A percentile compares a stretch with the other conserved stretches of the same genome.
Conservation (phyloP, 2,888 invertebrate genomes). For the Cataglyphis livida region DNA sequence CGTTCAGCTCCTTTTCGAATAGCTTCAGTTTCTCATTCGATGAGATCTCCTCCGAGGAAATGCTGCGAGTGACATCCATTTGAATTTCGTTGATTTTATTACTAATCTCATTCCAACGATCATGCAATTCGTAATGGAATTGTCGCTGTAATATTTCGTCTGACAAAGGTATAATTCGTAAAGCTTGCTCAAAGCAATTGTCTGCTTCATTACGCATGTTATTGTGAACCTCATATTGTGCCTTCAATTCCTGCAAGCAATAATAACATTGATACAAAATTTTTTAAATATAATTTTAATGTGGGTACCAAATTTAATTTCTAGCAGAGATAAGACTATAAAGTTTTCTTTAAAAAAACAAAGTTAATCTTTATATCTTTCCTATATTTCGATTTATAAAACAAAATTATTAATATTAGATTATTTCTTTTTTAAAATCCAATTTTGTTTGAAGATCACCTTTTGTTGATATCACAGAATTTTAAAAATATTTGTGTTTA, state of each 20-base stretch:
- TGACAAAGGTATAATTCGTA: slow-evolving; percentile 92
- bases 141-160: slow-evolving; percentile 94
- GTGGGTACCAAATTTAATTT: not conserved
- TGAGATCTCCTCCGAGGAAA: slow-evolving; percentile 91
- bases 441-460: not conserved
- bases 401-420: not conserved
- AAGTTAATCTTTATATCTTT: not conserved
- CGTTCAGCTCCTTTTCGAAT: slow-evolving; percentile 92
- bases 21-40: slow-evolving; percentile 91
- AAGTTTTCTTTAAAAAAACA: not conserved
- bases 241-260: slow-evolving; percentile 90
- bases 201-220: slow-evolving; percentile 91
- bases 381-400: not conserved
- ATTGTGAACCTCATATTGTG: slow-evolving; percentile 94
- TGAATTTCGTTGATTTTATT: slow-evolving; percentile 90
- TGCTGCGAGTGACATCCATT: slow-evolving; percentile 89
- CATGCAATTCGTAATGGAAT: slow-evolving; percentile 92
- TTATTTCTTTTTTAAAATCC: not conserved
- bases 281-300: not conserved
- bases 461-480: not conserved
- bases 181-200: slow-evolving; percentile 91
- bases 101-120: slow-evolving; percentile 91
- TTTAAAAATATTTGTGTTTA: not conserved
- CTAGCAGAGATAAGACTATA: not conserved
- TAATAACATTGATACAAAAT: not conserved